Evolutionary conservation across 2,797 vertebrate genomes (phyloP).

Genomic region (Apogon hyalosoma): DNA sequence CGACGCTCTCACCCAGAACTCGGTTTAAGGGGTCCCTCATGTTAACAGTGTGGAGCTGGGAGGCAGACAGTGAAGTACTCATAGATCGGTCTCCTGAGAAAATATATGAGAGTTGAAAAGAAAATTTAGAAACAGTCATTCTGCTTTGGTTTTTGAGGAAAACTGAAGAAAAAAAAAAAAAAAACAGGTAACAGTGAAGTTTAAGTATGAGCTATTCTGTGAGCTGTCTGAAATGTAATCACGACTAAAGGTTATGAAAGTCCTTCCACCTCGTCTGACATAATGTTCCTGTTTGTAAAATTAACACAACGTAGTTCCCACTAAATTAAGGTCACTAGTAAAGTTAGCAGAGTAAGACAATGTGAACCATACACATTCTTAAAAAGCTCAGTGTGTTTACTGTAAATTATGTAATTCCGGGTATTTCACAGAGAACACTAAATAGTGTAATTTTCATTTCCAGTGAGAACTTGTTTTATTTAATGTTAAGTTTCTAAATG

Average conservation of each 20-base stretch:
- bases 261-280: constrained; percentile 16
- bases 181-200: constrained; percentile 19
- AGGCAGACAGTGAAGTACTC: constrained; percentile 95
- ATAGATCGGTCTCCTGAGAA: constrained; percentile 90
- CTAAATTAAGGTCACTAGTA: too few species aligned
- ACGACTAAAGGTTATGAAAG: constrained; percentile 11
- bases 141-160: neutral
- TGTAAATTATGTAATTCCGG: too few species aligned
- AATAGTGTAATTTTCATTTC: neutral
- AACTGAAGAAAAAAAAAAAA: constrained; percentile 1
- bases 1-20: constrained; percentile 89
- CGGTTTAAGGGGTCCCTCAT: constrained; percentile 96
- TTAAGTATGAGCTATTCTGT: neutral
- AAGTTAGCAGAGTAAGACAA: too few species aligned
- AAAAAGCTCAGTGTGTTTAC: too few species aligned
- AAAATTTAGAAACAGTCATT: constrained; percentile 6
- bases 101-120: neutral
- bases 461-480: neutral
- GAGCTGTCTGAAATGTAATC: neutral
- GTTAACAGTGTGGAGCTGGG: constrained; percentile 97
- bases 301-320: constrained; percentile 9
- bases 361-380: too few species aligned
- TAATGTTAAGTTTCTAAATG: constrained; percentile 27
- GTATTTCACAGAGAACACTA: neutral
- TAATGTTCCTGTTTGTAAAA: constrained; percentile 18